These are phyloP conservation scores for Bubo blakistoni DNA, from an alignment of 2,113 vertebrate species.

Conservation along the genomic window DNA sequence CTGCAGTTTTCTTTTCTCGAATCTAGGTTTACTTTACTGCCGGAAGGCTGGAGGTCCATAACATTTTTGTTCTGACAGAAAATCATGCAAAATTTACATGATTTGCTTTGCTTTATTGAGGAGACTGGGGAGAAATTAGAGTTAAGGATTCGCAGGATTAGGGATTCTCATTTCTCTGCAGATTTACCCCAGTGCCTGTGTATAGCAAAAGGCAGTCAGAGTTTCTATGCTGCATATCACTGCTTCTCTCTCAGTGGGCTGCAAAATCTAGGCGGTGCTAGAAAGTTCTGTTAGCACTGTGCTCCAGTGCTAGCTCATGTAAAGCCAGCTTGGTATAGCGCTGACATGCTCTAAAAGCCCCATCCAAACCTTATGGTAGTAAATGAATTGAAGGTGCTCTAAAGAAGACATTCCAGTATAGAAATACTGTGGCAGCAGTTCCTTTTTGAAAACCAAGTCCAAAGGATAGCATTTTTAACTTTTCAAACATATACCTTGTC, in stretches of 20 bases:
- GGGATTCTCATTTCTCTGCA: neutral
- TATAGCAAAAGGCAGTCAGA: neutral
- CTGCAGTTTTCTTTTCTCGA: neutral
- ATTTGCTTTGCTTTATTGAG: neutral
- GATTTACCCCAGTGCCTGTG: rapidly evolving
- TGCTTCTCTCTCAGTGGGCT: neutral
- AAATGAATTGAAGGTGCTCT: neutral
- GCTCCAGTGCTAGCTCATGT: neutral
- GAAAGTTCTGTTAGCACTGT: neutral
- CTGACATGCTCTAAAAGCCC: neutral
- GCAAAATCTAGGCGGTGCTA: neutral
- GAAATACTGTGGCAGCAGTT: neutral
- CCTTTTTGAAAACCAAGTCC: neutral
- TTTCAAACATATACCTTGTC: neutral
- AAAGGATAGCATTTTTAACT: neutral
- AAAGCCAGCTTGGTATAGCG: neutral
- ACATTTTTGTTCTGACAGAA: neutral
- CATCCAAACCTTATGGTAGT: neutral
- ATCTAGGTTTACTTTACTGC: neutral
- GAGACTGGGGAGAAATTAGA: neutral
- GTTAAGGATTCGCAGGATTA: neutral
- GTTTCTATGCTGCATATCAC: neutral
- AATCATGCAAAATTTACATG: neutral
- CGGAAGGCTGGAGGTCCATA: neutral
- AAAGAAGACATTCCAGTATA: neutral